Conservation (phyloP, 2,888 invertebrate species). For the Lottia gigantea region DNA sequence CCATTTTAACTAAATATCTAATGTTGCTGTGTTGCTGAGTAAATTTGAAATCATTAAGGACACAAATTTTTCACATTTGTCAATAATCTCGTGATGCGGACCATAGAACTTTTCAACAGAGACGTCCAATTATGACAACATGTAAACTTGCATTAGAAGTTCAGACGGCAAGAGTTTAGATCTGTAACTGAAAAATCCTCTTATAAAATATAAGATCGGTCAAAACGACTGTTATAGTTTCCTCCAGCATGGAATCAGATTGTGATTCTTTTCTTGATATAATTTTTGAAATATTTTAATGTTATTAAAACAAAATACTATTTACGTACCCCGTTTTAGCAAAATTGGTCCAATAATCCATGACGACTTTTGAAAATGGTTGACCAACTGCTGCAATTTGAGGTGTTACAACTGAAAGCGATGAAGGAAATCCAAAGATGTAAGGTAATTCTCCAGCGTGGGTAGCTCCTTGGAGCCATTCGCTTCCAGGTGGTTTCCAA, state of each 20-base stretch:
- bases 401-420: not conserved
- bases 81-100: too few relatives aligned
- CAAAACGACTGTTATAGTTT: too few relatives aligned
- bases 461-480: not conserved
- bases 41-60: too few relatives aligned
- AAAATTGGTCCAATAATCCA: conserved; percentile 7
- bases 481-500: not conserved
- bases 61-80: too few relatives aligned
- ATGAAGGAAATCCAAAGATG: not conserved
- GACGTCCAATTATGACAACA: not conserved
- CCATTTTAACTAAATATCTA: not conserved
- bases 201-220: too few relatives aligned
- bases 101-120: too few relatives aligned
- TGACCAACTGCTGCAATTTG: not conserved
- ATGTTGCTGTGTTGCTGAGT: not conserved
- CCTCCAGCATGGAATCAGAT: too few relatives aligned
- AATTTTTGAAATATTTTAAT: too few relatives aligned
- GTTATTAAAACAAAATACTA: not conserved
- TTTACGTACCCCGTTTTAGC: conserved; percentile 2
- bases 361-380: not conserved
- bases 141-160: not conserved
- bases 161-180: not conserved
- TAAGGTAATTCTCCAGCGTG: not conserved
- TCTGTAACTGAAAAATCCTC: not conserved
- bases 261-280: too few relatives aligned